Evolutionary conservation across 2,888 invertebrate genomes (phyloP).

Genomic region (Bugulina stolonifera): DNA sequence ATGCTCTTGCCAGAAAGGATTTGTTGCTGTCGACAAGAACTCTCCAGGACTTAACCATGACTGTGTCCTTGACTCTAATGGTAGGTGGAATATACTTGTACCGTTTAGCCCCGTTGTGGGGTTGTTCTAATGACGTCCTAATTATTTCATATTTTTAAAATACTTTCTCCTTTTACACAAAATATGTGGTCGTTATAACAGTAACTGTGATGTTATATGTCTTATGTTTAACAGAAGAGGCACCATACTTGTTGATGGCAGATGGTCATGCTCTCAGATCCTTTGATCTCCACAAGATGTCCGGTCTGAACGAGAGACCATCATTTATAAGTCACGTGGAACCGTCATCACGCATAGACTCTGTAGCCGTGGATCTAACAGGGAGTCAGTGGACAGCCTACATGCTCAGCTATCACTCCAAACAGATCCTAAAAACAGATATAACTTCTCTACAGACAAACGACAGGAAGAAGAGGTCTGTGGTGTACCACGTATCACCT

Average conservation of each 20-base stretch:
- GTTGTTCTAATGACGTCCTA: no score
- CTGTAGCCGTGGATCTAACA: background rate
- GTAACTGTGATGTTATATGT: no score
- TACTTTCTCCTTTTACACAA: no score
- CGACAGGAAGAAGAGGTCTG: background rate
- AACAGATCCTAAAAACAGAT: background rate
- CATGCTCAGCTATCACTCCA: constrained; percentile 25
- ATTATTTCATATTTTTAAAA: no score
- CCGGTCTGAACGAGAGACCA: background rate
- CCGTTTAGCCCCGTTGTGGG: no score
- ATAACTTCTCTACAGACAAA: background rate
- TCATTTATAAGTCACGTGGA: background rate
- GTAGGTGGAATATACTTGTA: background rate
- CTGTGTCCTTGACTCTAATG: constrained; percentile 1
- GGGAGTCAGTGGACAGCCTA: constrained; percentile 5
- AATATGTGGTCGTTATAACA: no score
- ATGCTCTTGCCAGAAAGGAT: constrained; percentile 48
- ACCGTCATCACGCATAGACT: constrained; percentile 1
- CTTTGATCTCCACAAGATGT: background rate
- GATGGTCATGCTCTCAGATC: constrained; percentile 1
- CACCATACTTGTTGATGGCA: background rate
- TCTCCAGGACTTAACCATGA: constrained; percentile 3
- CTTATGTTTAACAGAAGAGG: no score
- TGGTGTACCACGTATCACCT: no score
- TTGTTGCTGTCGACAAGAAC: background rate